Evolutionary conservation across 2,888 invertebrate genomes (phyloP), one percentile per base, ranked within the genome.

Genomic region (Minunthozetes semirufus): DNA sequence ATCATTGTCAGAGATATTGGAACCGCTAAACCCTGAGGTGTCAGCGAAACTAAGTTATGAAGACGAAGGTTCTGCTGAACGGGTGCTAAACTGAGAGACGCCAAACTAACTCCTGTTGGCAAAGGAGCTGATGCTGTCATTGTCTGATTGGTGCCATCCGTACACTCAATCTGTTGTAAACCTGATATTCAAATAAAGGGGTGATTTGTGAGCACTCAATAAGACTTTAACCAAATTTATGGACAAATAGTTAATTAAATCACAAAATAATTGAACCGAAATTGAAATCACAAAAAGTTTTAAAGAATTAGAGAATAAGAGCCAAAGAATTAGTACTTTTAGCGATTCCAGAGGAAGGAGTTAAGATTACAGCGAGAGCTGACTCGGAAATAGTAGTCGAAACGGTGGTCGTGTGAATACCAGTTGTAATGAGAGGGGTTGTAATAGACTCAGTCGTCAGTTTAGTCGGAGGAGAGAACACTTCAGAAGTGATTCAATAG

Each of bases 1-100:
- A 72, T 70, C 74, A 74, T 74, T 22, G 72, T 72, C 33, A 75
- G 56, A 17, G 75, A 75, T 33, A 75, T 75, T 17, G 75, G 75
- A n/a, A 75, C 66, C 6, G 75, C 53, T 27, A 75, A 46, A 9
- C 63, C 63, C 22, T 73, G 72, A 17, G 70, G 53, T 66, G 75
- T 63, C 19, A 75, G 25, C 5, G 75, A 72, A 19, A 75, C 75
- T 22, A 72, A 73, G 25, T 72, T 72, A 68, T 66, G 72, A 13
- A 75, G 53, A 11, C 72, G 50, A 6, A 75, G 53, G 22, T 75
- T 75, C 17, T 73, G 72, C 13, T 68, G 68, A 38, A 42, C 50
- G 17, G 46, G 53, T 1, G 68, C 74, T 68, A 74, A 68, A 29
- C 50, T 70, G 15, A 74, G 48, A 27, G 22, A 50, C 5, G 74